Base-by-base conservation (phyloP, 1,140 invertebrate species). In the Conopomorpha cramerella region DNA sequence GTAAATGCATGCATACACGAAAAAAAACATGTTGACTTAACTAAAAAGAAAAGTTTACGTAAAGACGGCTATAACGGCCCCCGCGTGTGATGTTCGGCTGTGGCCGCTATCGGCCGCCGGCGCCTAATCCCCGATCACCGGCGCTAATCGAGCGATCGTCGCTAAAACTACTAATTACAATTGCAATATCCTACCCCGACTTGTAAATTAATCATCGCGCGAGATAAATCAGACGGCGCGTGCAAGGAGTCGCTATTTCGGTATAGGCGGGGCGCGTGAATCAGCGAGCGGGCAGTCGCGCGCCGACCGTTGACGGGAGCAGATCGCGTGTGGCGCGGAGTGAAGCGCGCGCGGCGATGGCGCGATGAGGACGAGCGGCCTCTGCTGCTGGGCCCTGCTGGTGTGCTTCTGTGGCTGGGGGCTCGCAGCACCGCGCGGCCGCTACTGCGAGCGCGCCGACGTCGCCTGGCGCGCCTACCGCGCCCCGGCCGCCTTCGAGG, bases 391-490 rank as follows among this genome's bases (percentile, higher is more conserved):
- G 63, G 61, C 59, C 51, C 49, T 67, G 53, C 49, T 67, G 37
- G 36, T 30, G 36, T 30, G 38, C 49, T 55, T 48, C 43, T n/a
- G n/a, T n/a, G 57, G 38, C n/a, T 28, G 52, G 45, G 49, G 51
- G 41, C 49, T 60, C 36, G 60, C 62, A 41, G 64, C 64, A 53
- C 60, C 64, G 61, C 64, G 62, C 51, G 63, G 68, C 52, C 54
- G 51, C 44, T 73, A 68, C 63, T 73, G 65, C 62, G 65, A 73
- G 62, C 60, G 68, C 36, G 65, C 65, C 45, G 68, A 73, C 65
- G 63, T 68, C 44, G 68, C 68, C 40, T 73, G 68, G 68, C 61
- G 68, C 14, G 68, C 68, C 50, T 70, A 70, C 59, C 62, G 63
- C 34, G 68, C 68, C 34, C 68, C 68, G 25, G 65, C 60, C 41